These are phyloP conservation scores for Papilio xuthus DNA, from an alignment of 1,140 invertebrate species.

Conservation along the genomic window DNA sequence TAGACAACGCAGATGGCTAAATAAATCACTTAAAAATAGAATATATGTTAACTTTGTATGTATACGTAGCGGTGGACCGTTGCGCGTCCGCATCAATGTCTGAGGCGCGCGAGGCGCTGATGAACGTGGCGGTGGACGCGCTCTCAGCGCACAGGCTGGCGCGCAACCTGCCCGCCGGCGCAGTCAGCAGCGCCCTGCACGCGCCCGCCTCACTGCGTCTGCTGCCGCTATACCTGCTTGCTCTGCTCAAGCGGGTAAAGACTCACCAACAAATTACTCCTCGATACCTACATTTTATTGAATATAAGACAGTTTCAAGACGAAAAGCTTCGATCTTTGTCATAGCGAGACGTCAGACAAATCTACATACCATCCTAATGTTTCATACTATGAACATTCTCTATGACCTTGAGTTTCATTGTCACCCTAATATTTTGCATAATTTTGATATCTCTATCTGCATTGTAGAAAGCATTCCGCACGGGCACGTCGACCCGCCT, in stretches of 20 bases:
- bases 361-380: too few relatives aligned
- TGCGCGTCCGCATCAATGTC: conserved; percentile 91
- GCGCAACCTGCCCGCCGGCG: conserved; percentile 75
- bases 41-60: too few relatives aligned
- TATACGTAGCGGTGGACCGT: conserved; percentile 92
- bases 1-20: not conserved
- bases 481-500: conserved; percentile 92
- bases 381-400: too few relatives aligned
- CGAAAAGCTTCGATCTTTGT: too few relatives aligned
- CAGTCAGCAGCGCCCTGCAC: conserved; percentile 85
- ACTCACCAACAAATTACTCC: too few relatives aligned
- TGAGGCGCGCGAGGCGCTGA: conserved; percentile 97
- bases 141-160: conserved; percentile 91
- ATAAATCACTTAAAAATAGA: too few relatives aligned
- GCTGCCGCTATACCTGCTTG: conserved; percentile 94
- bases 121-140: conserved; percentile 97
- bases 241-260: conserved; percentile 96
- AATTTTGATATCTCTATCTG: not conserved
- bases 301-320: too few relatives aligned
- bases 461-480: conserved; percentile 90
- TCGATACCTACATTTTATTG: too few relatives aligned
- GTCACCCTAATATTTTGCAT: too few relatives aligned
- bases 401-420: too few relatives aligned
- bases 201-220: conserved; percentile 89
- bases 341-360: too few relatives aligned